A percentile compares a stretch with the other conserved stretches of the same genome.
Evolutionary conservation across 2,797 vertebrate genomes (phyloP).

Genomic region (Poecilia gillii): DNA sequence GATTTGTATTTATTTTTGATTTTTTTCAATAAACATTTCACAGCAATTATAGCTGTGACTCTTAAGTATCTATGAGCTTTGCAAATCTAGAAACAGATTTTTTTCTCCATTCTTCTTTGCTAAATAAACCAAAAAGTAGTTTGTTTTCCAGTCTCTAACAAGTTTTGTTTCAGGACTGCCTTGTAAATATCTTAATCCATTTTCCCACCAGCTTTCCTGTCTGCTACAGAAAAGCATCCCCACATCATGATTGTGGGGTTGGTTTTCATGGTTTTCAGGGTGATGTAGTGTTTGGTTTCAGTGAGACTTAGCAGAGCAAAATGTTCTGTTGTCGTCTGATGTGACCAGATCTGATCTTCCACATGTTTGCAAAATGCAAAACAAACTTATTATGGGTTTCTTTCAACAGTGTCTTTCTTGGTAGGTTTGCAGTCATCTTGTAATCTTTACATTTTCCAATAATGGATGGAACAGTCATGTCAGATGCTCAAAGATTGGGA

Average conservation of each 20-base stretch:
- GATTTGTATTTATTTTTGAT: not conserved
- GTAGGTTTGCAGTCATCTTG: not conserved
- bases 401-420: not conserved
- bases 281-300: not conserved
- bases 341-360: not conserved
- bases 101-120: not conserved
- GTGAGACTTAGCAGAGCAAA: not conserved
- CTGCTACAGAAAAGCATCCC: not conserved
- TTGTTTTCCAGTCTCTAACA: not conserved
- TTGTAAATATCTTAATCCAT: not conserved
- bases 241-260: not conserved
- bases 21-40: not conserved
- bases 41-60: not conserved
- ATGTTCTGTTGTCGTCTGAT: not conserved
- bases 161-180: not conserved
- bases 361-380: not conserved
- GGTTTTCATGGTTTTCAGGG: not conserved
- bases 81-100: not conserved
- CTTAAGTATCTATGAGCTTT: not conserved
- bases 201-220: not conserved
- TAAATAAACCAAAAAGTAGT: not conserved
- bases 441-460: not conserved
- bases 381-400: not conserved
- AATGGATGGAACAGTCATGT: not conserved
- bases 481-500: not conserved